Conservation (phyloP, 2,888 invertebrate genomes). For the Ctenicera cuprea region DNA sequence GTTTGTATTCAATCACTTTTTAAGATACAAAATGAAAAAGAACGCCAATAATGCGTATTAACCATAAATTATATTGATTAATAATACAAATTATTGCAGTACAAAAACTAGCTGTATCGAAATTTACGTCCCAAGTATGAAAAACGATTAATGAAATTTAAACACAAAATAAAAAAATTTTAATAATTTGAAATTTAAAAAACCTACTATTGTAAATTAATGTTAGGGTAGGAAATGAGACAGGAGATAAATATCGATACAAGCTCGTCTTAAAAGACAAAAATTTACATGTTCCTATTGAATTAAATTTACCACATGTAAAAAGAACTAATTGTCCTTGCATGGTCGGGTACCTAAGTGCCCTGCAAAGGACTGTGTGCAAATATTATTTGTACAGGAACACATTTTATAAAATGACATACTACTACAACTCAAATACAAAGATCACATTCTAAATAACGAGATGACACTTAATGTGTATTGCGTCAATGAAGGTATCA, state of each 20-base stretch:
- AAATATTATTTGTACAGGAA: slow-evolving; percentile 43
- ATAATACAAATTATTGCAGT: slow-evolving; percentile 43
- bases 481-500: slow-evolving; percentile 50
- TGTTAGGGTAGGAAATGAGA: background rate
- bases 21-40: slow-evolving; percentile 27
- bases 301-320: slow-evolving; percentile 7
- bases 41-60: slow-evolving; percentile 6
- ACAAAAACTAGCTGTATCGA: slow-evolving; percentile 30
- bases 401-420: slow-evolving; percentile 42
- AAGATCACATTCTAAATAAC: slow-evolving; percentile 44
- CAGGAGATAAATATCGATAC: slow-evolving; percentile 10
- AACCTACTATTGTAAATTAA: too few relatives aligned
- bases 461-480: slow-evolving; percentile 41
- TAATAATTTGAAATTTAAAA: too few relatives aligned
- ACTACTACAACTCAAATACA: slow-evolving; percentile 34
- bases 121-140: slow-evolving; percentile 20
- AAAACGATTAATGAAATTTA: background rate
- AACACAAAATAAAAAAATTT: background rate
- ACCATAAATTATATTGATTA: slow-evolving; percentile 15
- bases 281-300: background rate
- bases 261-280: background rate
- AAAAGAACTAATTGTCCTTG: slow-evolving; percentile 2
- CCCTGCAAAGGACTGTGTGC: background rate
- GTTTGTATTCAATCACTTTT: slow-evolving; percentile 25
- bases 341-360: background rate